These are phyloP conservation scores for Raja brachyura DNA, from an alignment of 2,113 vertebrate genomes.

Conservation along the genomic window DNA sequence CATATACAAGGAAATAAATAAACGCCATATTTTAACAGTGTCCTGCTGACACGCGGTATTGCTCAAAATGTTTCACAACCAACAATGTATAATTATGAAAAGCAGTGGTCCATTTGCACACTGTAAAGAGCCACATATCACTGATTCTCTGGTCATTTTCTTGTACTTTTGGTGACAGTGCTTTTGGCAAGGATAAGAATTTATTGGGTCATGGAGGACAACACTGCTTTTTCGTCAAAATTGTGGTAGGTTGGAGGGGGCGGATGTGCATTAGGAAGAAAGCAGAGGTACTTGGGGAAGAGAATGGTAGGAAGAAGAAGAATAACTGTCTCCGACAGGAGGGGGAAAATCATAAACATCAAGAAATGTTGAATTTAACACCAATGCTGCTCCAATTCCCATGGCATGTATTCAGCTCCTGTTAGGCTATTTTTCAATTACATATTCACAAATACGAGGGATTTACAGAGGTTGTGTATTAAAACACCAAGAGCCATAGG, in stretches of 20 bases:
- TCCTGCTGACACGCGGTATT: neutral
- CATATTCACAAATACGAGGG: neutral
- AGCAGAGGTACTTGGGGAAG: too few species aligned
- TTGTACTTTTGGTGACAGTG: too few species aligned
- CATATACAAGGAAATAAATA: neutral
- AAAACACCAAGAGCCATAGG: slow-evolving; percentile 1
- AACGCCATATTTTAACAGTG: neutral
- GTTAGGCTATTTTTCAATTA: neutral
- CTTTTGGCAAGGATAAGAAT: too few species aligned
- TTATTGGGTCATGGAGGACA: too few species aligned
- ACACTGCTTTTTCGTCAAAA: too few species aligned
- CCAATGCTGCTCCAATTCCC: neutral
- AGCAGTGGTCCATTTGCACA: neutral
- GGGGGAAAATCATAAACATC: neutral
- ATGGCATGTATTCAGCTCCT: neutral
- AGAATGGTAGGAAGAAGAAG: too few species aligned
- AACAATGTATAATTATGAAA: neutral
- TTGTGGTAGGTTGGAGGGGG: too few species aligned
- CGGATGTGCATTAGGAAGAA: too few species aligned
- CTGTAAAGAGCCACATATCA: too few species aligned
- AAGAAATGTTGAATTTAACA: neutral
- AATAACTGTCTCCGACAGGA: neutral
- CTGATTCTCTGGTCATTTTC: too few species aligned
- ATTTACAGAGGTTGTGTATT: neutral
- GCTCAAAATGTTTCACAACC: neutral